phyloP scores from a whole-genome alignment of 2,888 invertebrate genomes.

The Agonopterix subpropinquella region DNA sequence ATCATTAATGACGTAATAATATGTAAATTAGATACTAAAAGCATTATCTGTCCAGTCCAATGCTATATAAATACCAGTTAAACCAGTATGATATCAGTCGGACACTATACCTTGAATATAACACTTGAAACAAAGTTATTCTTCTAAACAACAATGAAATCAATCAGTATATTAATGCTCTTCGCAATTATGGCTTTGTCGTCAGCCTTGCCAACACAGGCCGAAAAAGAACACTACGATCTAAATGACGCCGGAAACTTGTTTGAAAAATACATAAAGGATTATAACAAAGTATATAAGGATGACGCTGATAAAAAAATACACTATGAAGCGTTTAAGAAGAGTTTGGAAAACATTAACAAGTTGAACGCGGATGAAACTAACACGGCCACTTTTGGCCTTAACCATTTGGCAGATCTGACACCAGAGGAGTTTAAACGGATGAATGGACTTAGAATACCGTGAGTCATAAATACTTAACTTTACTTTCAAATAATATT shows the following conservation, averaged over 20 bases:
- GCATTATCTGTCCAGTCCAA: too few species aligned
- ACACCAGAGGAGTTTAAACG: background rate
- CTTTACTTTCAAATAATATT: too few species aligned
- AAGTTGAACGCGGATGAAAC: background rate
- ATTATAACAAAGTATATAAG: conserved; percentile 22
- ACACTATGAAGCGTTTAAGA: conserved; percentile 23
- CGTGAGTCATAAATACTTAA: too few species aligned
- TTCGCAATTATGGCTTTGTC: too few species aligned
- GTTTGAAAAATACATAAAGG: conserved; percentile 25
- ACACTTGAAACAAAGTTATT: too few species aligned
- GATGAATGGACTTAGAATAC: background rate
- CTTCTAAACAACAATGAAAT: too few species aligned
- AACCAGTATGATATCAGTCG: too few species aligned
- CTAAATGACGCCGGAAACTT: conserved; percentile 17
- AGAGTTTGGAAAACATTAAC: conserved; percentile 5
- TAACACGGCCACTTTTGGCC: background rate
- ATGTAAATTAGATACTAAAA: too few species aligned
- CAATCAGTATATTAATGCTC: too few species aligned
- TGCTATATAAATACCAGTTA: too few species aligned
- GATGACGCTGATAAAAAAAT: conserved; percentile 19
- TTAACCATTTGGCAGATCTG: conserved; percentile 3
- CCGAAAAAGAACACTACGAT: conserved; percentile 16
- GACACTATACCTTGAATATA: too few species aligned
- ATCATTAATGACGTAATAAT: too few species aligned
- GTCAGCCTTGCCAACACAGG: background rate